These are phyloP conservation scores for Micromesistius poutassou DNA, from an alignment of 2,797 vertebrate species.

Conservation along the genomic window DNA sequence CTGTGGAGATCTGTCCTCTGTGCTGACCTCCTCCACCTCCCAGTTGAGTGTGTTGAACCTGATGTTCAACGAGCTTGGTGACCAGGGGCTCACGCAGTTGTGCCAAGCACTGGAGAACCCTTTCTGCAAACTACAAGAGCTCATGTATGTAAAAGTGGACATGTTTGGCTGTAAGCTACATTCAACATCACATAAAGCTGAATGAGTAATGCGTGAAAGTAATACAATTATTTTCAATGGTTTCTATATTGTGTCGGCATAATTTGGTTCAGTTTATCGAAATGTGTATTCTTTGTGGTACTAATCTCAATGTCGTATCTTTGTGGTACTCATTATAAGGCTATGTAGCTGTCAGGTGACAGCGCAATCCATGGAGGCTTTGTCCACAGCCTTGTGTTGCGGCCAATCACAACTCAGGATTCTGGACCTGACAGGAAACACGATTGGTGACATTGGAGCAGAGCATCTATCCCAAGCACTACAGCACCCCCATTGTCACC, in stretches of 20 bases:
- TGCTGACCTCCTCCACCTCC: constrained; percentile 59
- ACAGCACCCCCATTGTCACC: constrained; percentile 60
- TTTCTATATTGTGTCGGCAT: background rate
- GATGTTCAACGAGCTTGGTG: constrained; percentile 67
- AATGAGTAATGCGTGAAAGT: background rate
- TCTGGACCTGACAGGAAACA: constrained; percentile 69
- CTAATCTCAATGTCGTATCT: background rate
- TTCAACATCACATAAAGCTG: background rate
- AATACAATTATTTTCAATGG: background rate
- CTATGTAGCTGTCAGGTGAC: constrained; percentile 71
- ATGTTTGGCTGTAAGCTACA: background rate
- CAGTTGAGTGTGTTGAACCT: constrained; percentile 73
- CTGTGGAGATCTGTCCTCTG: constrained; percentile 67
- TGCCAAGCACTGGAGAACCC: constrained; percentile 72
- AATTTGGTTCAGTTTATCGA: no score
- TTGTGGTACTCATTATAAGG: constrained; percentile 59
- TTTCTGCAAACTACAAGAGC: constrained; percentile 64
- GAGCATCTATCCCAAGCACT: constrained; percentile 69
- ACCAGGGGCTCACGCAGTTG: constrained; percentile 71
- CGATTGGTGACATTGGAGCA: constrained; percentile 65
- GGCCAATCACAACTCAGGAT: constrained; percentile 68
- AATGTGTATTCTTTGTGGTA: no score
- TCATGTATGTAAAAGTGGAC: constrained; percentile 69
- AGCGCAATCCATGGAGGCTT: constrained; percentile 62
- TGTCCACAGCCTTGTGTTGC: constrained; percentile 65